Base-by-base conservation (phyloP, 2,797 vertebrate species). In the Periparus ater region DNA sequence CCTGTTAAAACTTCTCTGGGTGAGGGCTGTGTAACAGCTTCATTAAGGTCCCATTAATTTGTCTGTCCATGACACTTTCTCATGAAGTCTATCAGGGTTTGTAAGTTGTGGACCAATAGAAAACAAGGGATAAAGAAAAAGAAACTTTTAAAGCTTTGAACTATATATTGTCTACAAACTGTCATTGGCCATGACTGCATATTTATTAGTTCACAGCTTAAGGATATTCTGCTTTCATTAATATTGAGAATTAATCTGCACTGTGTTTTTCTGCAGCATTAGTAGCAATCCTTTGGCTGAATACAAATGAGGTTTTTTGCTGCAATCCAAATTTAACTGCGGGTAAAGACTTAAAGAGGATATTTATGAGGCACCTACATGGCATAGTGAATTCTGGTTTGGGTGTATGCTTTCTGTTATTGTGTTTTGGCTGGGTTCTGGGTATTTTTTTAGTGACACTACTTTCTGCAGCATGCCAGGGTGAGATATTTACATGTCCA, bases 171-270 rank as follows among this genome's bases (percentile, higher is more conserved):
- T 57, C n/a, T 81, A 19, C 30, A 54, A 32, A 57, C 13, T 63
- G 61, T 38, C 36, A 30, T 50, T 62, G 73, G 75, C 42, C 53
- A 8, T 22, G 44, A n/a, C 38, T 73, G 30, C 3, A 1, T 87
- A 18, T 76, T 78, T 89, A 58, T 63, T 85, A 80, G 68, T 60
- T 61, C 40, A 17, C 48, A 71, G 80, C 53, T 93, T 85, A 79
- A 85, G 62, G 91, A 60, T 85, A 79, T 83, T 89, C 53, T 91
- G 34, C 29, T 91, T 53, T 92, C 88, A 87, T 95, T 95, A 95
- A 90, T 88, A 60, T 6, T 88, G 70, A 91, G 85, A 91, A 88
- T 91, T 78, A 94, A 80, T 67, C 72, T 80, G 23, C 17, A 21
- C 11, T 50, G 18, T 78, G 55, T 61, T 93, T 88, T 85, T 75